phyloP scores from a whole-genome alignment of 2,888 invertebrate genomes.

The Cephus nigrinus region DNA sequence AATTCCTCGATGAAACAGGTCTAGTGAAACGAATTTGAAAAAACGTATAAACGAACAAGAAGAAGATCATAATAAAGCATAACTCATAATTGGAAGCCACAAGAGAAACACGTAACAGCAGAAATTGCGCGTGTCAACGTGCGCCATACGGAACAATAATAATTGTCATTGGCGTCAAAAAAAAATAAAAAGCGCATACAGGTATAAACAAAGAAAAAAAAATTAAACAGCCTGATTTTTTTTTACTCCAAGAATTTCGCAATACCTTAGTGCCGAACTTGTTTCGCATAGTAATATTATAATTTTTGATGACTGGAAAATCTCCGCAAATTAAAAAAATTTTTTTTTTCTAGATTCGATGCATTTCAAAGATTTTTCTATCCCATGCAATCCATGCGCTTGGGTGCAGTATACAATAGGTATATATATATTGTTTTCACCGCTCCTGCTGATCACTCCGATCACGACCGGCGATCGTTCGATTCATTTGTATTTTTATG shows the following conservation, averaged over 20 bases:
- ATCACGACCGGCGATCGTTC: background rate
- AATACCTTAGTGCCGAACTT: background rate
- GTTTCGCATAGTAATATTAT: background rate
- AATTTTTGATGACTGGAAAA: background rate
- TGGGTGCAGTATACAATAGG: no score
- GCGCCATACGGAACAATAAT: background rate
- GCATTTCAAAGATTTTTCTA: background rate
- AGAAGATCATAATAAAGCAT: background rate
- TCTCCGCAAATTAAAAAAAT: no score
- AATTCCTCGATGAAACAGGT: conserved; percentile 78
- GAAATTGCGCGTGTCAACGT: background rate
- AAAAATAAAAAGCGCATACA: background rate
- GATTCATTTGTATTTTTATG: background rate
- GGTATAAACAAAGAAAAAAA: background rate
- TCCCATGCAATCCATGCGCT: background rate
- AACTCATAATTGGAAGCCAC: background rate
- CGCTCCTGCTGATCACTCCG: background rate
- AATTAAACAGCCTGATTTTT: background rate
- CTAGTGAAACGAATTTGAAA: conserved; percentile 60
- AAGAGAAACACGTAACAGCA: background rate
- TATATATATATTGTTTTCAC: no score
- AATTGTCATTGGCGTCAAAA: background rate
- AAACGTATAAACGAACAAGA: background rate
- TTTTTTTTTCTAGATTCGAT: no score
- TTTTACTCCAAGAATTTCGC: background rate